Evolutionary conservation across 2,797 vertebrate species (phyloP), one percentile per base, ranked within the genome.

Genomic region (Erethizon dorsatum): DNA sequence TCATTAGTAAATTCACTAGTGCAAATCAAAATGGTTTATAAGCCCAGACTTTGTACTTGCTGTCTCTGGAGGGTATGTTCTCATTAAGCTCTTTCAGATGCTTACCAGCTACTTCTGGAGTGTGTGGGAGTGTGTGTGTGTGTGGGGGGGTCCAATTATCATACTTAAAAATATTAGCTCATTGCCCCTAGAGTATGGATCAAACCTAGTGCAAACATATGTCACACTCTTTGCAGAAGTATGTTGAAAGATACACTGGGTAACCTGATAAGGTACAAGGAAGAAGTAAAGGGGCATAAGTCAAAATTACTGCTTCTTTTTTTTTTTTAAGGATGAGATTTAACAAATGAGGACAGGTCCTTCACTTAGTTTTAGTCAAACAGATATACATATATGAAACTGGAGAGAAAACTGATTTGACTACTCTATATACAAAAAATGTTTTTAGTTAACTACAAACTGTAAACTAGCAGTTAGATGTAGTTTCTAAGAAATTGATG

Each of bases 401-500:
- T 91, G 45, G 50, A 88, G 22, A 88, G 50, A 71, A 73, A 82
- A 47, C 41, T 80, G 20, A 26, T 52, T 22, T 67, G 65, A 67
- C 65, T 61, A 12, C 45, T 54, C n/a, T 90, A 31, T 82, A 41
- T 37, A 28, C 61, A 26, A 41, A 52, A 73, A 91, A 75, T 31
- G 57, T 57, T 83, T 80, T 90, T 87, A 45, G 37, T 78, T 90
- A 73, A 94, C 15, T 90, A 52, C 28, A 82, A 9, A 50, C 63
- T 83, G 15, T 28, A 69, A 59, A 71, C n/a, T 24, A 84, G 61
- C 45, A 80, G 56, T 59, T 91, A 15, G 52, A 24, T 82, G 31
- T 50, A 75, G 73, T 80, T 85, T 52, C 65, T 84, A 37, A 89
- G 59, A 94, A 82, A 65, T 28, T 75, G 28, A 89, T 79, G 33